These are phyloP conservation scores for Prionailurus bengalensis DNA, from an alignment of 2,113 vertebrate genomes.

Conservation along the genomic window DNA sequence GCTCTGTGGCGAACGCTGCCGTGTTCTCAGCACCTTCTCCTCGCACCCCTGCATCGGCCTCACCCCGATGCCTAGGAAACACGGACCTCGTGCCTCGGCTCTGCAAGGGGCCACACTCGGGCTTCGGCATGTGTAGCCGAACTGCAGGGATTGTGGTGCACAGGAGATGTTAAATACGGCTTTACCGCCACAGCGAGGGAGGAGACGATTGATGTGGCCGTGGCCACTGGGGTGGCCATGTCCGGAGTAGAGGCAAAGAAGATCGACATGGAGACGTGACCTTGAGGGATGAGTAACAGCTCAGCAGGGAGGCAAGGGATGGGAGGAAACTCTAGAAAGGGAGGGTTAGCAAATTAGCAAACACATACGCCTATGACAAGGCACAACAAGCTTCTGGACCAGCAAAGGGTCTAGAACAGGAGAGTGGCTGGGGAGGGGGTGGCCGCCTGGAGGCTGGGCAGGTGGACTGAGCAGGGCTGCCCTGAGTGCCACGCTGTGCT, in stretches of 20 bases:
- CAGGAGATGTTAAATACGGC: accelerated
- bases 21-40: not conserved
- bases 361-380: accelerated
- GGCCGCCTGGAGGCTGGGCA: accelerated
- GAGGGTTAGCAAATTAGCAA: not conserved
- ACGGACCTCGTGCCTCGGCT: accelerated
- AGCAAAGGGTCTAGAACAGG: too few relatives aligned
- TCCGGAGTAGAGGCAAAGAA: not conserved
- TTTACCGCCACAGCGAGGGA: accelerated
- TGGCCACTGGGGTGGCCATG: accelerated
- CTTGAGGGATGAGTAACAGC: not conserved
- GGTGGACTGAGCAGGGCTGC: not conserved
- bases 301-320: not conserved
- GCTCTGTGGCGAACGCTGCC: accelerated
- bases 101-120: accelerated
- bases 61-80: accelerated
- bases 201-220: accelerated
- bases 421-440: not conserved
- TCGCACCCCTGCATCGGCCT: accelerated
- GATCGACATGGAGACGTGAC: accelerated
- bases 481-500: accelerated
- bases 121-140: accelerated
- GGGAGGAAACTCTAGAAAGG: not conserved
- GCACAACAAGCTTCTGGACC: accelerated
- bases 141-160: accelerated